Base-by-base conservation (phyloP, 2,797 vertebrate genomes). In the Microctenopoma stevenorrisi region DNA sequence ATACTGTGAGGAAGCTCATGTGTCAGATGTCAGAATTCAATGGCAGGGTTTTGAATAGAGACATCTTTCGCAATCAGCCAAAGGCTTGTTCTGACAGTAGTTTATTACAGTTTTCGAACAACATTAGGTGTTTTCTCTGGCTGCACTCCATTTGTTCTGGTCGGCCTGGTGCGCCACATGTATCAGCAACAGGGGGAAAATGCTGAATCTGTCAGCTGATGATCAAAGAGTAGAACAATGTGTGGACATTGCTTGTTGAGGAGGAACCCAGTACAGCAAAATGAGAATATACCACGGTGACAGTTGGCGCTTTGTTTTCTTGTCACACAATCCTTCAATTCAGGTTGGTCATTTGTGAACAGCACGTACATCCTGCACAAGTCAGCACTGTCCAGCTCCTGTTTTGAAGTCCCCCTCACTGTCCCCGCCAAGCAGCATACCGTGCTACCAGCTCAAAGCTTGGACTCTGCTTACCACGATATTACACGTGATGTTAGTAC, bases 261-360 rank as follows among this genome's bases (percentile, higher is more conserved):
- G 16, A 52, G 7, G 35, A 46, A 25, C 33, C 26, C 7, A 44
- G 48, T 57, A 16, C 44, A 68, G 47, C 51, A 49, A n/a, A 37
- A 59, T 54, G 57, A 66, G 68, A 78, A 46, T 57, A 71, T 67
- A 42, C 37, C 16, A 33, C 5, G 1, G 5, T 7, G 7, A 33
- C 81, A 85, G 64, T 63, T 46, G 22, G 1, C 1, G 10, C 81
- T 59, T 85, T 86, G 82, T 85, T 65, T 70, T 53, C 61, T 44
- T 70, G 75, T 63, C 0, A n/a, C 13, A 72, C 72, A 70, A 74
- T 49, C 70, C 58, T 78, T 77, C 35, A 49, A 64, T 84, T 87
- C 68, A 83, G 60, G 75, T 72, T 68, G 64, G 52, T 28, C 35
- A 61, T 79, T 73, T 81, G 70, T 54, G 73, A 60, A 72, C 64